Conservation (phyloP, 1,140 invertebrate genomes). For the Paramacrobiotus metropolitanus region DNA sequence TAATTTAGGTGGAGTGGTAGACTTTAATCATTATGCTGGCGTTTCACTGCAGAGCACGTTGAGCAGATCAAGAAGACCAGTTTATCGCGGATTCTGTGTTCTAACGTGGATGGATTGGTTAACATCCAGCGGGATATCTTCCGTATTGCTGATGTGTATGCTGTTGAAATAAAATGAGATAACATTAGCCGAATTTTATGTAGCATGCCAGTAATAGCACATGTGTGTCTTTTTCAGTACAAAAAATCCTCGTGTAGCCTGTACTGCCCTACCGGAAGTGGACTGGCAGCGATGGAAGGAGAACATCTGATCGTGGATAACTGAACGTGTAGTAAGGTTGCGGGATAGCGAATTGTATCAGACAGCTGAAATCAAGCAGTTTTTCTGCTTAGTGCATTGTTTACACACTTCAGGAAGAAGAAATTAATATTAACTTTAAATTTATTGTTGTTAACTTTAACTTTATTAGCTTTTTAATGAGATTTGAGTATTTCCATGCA, state of each 20-base stretch:
- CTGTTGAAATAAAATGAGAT: not conserved
- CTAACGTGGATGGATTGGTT: not conserved
- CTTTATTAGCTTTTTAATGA: too few relatives aligned
- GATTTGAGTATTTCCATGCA: too few relatives aligned
- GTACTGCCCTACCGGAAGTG: not conserved
- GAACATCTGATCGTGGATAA: too few relatives aligned
- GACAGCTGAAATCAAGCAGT: too few relatives aligned
- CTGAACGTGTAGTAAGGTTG: too few relatives aligned
- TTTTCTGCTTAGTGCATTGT: too few relatives aligned
- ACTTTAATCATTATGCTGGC: not conserved
- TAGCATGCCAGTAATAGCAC: not conserved
- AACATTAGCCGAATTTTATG: not conserved
- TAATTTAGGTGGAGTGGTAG: too few relatives aligned
- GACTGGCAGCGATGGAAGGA: too few relatives aligned
- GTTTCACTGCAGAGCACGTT: not conserved
- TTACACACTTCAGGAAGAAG: too few relatives aligned
- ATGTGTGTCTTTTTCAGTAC: not conserved
- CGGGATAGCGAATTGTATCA: too few relatives aligned
- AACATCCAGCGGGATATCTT: not conserved
- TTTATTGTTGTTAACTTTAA: too few relatives aligned
- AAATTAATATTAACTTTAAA: too few relatives aligned
- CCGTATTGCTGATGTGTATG: not conserved
- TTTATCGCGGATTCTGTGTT: not conserved
- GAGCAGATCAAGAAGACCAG: not conserved
- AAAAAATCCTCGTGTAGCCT: not conserved